These are phyloP conservation scores for Linnaemya vulpina DNA, from an alignment of 2,888 invertebrate species.

Conservation along the genomic window DNA sequence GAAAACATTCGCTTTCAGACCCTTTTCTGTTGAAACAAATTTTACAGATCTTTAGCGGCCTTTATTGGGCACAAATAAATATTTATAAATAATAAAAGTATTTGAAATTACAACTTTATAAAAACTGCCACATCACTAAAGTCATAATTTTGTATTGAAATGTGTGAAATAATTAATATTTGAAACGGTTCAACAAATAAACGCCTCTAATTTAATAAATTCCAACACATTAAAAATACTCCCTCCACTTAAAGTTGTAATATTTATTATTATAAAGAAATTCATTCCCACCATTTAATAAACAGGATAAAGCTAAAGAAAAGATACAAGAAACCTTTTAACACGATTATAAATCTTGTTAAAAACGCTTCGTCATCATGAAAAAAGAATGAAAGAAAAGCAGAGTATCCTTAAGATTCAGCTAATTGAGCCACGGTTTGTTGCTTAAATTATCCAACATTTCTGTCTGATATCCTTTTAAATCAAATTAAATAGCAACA, in stretches of 20 bases:
- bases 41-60: too few species aligned
- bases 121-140: constrained; percentile 39
- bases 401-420: constrained; percentile 76
- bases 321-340: constrained; percentile 70
- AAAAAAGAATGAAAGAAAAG: constrained; percentile 30
- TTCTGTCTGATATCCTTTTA: constrained; percentile 19
- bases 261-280: constrained; percentile 36
- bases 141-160: constrained; percentile 32
- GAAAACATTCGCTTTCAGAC: too few species aligned
- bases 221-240: constrained; percentile 22
- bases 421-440: constrained; percentile 77
- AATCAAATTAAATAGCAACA: constrained; percentile 14
- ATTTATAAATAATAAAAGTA: neutral
- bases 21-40: too few species aligned
- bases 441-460: constrained; percentile 65
- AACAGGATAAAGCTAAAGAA: neutral
- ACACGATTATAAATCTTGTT: constrained; percentile 78
- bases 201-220: constrained; percentile 45
- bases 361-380: constrained; percentile 52
- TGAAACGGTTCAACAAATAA: constrained; percentile 64
- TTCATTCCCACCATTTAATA: constrained; percentile 50
- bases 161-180: constrained; percentile 64
- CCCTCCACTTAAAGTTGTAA: constrained; percentile 24
- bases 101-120: neutral
- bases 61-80: too few species aligned